Evolutionary conservation across 2,888 invertebrate genomes (phyloP).

Genomic region (Lepidochitona cinerea): DNA sequence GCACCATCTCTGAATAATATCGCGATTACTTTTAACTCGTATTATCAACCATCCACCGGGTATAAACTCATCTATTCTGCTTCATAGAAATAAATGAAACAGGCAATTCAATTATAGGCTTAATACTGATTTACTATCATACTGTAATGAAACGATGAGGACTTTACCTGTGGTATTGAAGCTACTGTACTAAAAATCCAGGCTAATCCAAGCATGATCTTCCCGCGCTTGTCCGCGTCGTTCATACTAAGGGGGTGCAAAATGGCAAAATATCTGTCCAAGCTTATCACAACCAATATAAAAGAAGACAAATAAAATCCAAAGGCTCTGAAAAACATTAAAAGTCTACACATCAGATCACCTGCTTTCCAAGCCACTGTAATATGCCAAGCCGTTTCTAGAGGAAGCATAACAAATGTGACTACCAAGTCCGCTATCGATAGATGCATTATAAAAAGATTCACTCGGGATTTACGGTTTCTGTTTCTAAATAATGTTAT

Average conservation of each 20-base stretch:
- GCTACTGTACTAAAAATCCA: conserved; percentile 80
- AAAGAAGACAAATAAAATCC: conserved; percentile 82
- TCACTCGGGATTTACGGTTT: conserved; percentile 78
- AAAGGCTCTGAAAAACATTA: conserved; percentile 81
- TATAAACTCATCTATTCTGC: too few relatives aligned
- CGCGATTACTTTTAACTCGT: too few relatives aligned
- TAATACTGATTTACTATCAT: too few relatives aligned
- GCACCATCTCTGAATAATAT: too few relatives aligned
- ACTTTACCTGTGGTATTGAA: conserved; percentile 77
- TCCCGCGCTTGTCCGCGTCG: conserved; percentile 79
- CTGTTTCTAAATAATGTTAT: conserved; percentile 78
- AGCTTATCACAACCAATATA: conserved; percentile 81
- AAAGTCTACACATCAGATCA: conserved; percentile 80
- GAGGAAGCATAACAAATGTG: conserved; percentile 82
- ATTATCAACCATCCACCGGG: too few relatives aligned
- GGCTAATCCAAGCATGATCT: conserved; percentile 79
- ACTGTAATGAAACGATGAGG: too few relatives aligned
- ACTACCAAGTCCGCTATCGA: conserved; percentile 85
- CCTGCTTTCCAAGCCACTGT: conserved; percentile 84
- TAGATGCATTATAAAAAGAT: conserved; percentile 82
- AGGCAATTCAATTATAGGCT: too few relatives aligned
- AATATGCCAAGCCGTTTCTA: conserved; percentile 79
- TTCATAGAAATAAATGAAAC: too few relatives aligned
- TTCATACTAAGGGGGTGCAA: conserved; percentile 80
- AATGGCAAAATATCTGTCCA: conserved; percentile 85